Percentiles rank a stretch among this genome's conserved stretches.
Conservation (phyloP, 2,888 invertebrate species). For the Melinaea menophilus region DNA sequence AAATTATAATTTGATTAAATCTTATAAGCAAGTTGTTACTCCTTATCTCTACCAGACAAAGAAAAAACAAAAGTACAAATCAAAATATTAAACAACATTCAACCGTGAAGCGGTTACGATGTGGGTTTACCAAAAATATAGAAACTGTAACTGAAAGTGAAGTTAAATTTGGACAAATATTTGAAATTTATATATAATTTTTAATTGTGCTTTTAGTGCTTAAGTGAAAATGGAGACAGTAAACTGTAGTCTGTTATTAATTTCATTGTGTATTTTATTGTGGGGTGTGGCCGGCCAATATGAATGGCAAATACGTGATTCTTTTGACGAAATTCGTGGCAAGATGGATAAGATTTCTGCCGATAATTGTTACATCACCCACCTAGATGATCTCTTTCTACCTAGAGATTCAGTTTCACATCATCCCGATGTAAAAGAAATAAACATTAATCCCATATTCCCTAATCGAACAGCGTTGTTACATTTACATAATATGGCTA, state of each 20-base stretch:
- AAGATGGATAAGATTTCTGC: slow-evolving; percentile 89
- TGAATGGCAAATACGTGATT: slow-evolving; percentile 94
- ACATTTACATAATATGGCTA: slow-evolving; percentile 97
- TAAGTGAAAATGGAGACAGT: slow-evolving; percentile 56
- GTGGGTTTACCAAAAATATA: slow-evolving; percentile 11
- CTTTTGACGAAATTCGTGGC: slow-evolving; percentile 91
- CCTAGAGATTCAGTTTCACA: slow-evolving; percentile 93
- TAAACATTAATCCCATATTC: slow-evolving; percentile 95
- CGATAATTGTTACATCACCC: slow-evolving; percentile 94
- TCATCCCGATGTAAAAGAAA: slow-evolving; percentile 94
- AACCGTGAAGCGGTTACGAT: slow-evolving; percentile 13
- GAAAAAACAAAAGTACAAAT: not conserved
- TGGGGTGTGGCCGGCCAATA: slow-evolving; percentile 89
- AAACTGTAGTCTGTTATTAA: slow-evolving; percentile 50
- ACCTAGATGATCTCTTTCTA: slow-evolving; percentile 88
- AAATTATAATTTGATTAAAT: too few relatives aligned
- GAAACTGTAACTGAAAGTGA: slow-evolving; percentile 10
- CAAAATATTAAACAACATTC: slow-evolving; percentile 10
- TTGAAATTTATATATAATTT: not conserved
- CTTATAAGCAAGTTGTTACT: too few relatives aligned
- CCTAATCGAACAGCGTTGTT: slow-evolving; percentile 95
- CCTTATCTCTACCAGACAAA: too few relatives aligned
- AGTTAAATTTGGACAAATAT: slow-evolving; percentile 10
- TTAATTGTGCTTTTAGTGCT: slow-evolving; percentile 22
- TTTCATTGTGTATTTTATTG: slow-evolving; percentile 63